Base-by-base conservation (phyloP, 2,113 vertebrate species). In the Talpa occidentalis region DNA sequence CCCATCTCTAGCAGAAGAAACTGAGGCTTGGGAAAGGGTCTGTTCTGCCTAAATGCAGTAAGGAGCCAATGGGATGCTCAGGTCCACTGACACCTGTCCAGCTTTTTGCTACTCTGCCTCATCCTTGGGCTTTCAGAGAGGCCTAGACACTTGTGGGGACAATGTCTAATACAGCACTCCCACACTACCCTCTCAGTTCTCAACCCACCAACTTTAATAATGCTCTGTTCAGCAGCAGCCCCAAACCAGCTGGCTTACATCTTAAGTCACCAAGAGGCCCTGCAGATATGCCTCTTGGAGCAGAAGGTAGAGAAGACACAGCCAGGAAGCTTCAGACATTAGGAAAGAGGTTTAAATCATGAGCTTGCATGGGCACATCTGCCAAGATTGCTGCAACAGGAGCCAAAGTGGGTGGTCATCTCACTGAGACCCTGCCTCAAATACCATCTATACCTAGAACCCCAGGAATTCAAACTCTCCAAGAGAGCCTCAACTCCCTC, bases 391-490 rank as follows among this genome's bases (percentile, higher is more conserved):
- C 42, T 40, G 11, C 15, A 12, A n/a, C 28, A 54, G 37, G 40
- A 60, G 15, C 28, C 30, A 32, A 56, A 40, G 26, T 3, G 7
- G 56, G 66, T 28, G 5, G 37, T 70, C 28, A 30, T 7, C 8
- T 4, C 10, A 2, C 19, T 2, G 21, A 66, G 3, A 10, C 59
- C 32, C 30, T 47, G 44, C 12, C 24, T 69, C 42, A 85, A 67
- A 85, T 1, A 26, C 17, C n/a, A 8, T 9, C 10, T 10, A 0
- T 0, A 4, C 30, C 35, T 42, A 26, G 4, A 10, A 8, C 35
- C 52, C 5, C 3, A 24, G 30, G 30, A 28, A 17, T 19, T 59
- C 24, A 11, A 59, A 17, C 24, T 21, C 72, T 42, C 44, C 10
- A 67, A 59, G 59, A 30, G 60, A 24, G 19, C 6, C 49, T 26